phyloP scores from a whole-genome alignment of 2,113 vertebrate genomes.

The Apteryx mantelli region DNA sequence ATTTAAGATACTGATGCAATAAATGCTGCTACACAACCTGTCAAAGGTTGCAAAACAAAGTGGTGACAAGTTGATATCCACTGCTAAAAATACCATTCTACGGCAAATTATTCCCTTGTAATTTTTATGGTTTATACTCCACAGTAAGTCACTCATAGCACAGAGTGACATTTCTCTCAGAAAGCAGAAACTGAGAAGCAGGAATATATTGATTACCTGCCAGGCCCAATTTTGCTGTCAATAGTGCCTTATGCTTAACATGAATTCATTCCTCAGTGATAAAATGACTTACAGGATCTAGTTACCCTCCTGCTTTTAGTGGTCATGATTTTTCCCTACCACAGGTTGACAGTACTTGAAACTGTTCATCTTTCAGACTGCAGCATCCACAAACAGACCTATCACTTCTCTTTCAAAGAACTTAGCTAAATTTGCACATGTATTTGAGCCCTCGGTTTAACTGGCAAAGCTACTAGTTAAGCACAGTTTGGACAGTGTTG shows the following conservation, averaged over 20 bases:
- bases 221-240: not conserved
- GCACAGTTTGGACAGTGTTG: not conserved
- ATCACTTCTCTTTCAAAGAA: not conserved
- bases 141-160: not conserved
- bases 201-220: not conserved
- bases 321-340: not conserved
- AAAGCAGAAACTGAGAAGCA: not conserved
- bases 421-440: not conserved
- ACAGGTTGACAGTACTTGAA: not conserved
- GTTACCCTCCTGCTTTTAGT: not conserved
- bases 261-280: not conserved
- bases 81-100: not conserved
- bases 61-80: not conserved
- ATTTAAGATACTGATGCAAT: not conserved
- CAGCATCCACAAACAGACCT: not conserved
- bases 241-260: not conserved
- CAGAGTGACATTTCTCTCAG: accelerated
- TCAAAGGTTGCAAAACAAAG: not conserved
- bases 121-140: not conserved
- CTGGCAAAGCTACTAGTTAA: not conserved
- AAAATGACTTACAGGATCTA: not conserved
- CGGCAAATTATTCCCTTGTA: not conserved
- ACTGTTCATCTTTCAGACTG: not conserved
- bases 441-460: not conserved
- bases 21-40: not conserved